Base-by-base conservation (phyloP, 2,113 vertebrate species). In the Hemibagrus wyckioides region DNA sequence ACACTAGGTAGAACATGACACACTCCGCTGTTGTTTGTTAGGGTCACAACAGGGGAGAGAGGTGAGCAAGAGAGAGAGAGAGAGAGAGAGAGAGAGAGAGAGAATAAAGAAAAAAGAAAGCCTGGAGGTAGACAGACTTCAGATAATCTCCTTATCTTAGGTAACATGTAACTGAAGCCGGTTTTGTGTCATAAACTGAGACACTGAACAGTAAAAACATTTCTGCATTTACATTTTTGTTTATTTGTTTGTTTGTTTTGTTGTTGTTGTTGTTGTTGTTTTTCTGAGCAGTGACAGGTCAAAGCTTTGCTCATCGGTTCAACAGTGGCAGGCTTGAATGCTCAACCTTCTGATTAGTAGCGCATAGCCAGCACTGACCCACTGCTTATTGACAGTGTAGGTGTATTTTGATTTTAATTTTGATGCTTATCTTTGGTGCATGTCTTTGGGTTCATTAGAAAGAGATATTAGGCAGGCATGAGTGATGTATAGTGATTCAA, bases 11-110 rank as follows among this genome's bases (percentile, higher is more conserved):
- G 84, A 92, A 93, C 92, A 91, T 91, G 89, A 92, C 85, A 87
- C 59, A 85, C 86, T 87, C 89, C 85, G 87, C 91, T 91, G 87
- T 84, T 79, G 88, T 92, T 93, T 90, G 92, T 94, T 92, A 93
- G 89, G 89, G 90, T 91, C 89, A 87, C 88, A 87, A 81, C 71
- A 30, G 28, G 83, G n/a, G n/a, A n/a, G n/a, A n/a, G n/a, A n/a
- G n/a, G n/a, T n/a, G 76, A 67, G 14, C 61, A 56, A 76, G 41
- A 59, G 81, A 85, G 4, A 13, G 8, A 59, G 36, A 25, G 85
- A n/a, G 63, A 39, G 81, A 57, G 69, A 67, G 61, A 83, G 44
- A 80, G 71, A 83, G 65, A 77, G 52, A 86, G 23, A 36, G 48
- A 57, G 6, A 61, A n/a, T n/a, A n/a, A n/a, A n/a, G n/a, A n/a